Percentiles rank a stretch among this genome's conserved stretches.
phyloP scores from a whole-genome alignment of 2,113 vertebrate genomes.

The Agapornis roseicollis region DNA sequence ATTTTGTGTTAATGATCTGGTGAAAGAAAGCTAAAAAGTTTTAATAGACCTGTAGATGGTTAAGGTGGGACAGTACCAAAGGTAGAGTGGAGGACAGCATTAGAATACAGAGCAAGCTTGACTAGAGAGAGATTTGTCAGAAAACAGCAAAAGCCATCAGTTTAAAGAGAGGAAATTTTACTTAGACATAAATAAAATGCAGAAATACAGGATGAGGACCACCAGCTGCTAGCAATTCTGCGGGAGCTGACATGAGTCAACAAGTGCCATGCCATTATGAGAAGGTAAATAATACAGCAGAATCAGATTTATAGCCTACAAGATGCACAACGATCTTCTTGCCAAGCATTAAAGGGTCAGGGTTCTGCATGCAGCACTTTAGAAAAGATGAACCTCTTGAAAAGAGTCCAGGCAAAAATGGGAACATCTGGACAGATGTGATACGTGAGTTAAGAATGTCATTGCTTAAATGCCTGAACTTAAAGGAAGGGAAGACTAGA shows the following conservation, averaged over 20 bases:
- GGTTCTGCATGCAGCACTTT: background rate
- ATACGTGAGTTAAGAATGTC: background rate
- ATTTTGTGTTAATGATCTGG: background rate
- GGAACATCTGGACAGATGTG: background rate
- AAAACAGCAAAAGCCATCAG: background rate
- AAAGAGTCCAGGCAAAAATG: background rate
- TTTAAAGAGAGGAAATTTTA: background rate
- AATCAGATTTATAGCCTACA: background rate
- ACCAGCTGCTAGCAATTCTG: background rate
- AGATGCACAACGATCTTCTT: background rate
- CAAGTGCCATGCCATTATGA: background rate
- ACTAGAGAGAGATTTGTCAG: background rate
- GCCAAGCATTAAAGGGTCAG: background rate
- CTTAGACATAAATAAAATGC: background rate
- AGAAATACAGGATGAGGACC: background rate
- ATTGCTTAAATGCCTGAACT: background rate
- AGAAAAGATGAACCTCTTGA: background rate
- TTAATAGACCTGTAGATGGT: background rate
- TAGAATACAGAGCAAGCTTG: background rate
- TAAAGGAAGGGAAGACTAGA: background rate
- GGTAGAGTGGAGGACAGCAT: background rate
- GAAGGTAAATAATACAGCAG: background rate
- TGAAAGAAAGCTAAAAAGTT: background rate
- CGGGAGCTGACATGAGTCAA: background rate
- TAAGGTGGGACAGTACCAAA: background rate